Evolutionary conservation across 2,797 vertebrate genomes (phyloP).

Genomic region (Gymnocypris eckloni): DNA sequence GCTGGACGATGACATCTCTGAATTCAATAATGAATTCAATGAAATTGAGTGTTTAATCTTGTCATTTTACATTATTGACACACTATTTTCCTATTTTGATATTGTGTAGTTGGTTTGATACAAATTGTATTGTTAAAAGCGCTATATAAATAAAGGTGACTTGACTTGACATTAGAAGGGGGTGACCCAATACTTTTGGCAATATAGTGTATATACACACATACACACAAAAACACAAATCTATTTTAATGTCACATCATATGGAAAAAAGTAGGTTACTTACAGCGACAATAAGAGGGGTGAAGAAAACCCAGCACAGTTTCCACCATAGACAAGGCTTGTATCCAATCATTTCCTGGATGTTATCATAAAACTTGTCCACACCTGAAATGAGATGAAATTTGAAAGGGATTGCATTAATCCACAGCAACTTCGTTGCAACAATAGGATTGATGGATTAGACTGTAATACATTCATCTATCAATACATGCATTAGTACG

Average conservation of each 20-base stretch:
- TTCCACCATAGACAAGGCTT: slow-evolving; percentile 98
- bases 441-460: not conserved
- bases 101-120: too few relatives aligned
- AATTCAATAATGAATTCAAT: too few relatives aligned
- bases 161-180: not conserved
- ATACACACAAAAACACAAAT: too few relatives aligned
- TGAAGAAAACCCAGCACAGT: slow-evolving; percentile 97
- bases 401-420: not conserved
- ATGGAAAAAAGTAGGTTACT: slow-evolving; percentile 67
- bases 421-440: not conserved
- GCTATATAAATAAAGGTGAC: too few relatives aligned
- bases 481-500: not conserved
- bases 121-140: too few relatives aligned
- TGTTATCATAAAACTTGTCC: slow-evolving; percentile 97
- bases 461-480: not conserved
- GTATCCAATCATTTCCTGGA: slow-evolving; percentile 98
- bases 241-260: not conserved
- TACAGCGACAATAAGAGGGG: slow-evolving; percentile 95
- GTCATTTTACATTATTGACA: too few relatives aligned
- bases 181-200: too few relatives aligned
- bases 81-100: too few relatives aligned
- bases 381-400: slow-evolving; percentile 81
- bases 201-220: too few relatives aligned
- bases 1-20: too few relatives aligned
- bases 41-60: too few relatives aligned